A percentile compares a stretch with the other conserved stretches of the same genome.
Conservation (phyloP, 2,888 invertebrate genomes). For the Aquatica leii region DNA sequence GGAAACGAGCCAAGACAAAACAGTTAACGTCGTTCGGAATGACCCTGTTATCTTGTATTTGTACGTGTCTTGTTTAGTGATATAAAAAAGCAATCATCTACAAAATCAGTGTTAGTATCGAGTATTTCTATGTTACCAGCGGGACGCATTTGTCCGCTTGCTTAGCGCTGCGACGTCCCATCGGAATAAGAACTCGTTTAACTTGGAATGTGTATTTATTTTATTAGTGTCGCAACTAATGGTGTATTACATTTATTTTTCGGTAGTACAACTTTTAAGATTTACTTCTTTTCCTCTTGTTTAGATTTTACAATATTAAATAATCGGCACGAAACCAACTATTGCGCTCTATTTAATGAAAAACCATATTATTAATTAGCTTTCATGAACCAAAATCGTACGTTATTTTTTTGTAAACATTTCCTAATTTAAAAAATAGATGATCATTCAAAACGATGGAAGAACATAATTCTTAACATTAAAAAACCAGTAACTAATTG, state of each 20-base stretch:
- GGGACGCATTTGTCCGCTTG: conserved; percentile 61
- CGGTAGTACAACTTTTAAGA: conserved; percentile 27
- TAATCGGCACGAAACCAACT: no score
- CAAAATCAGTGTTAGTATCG: conserved; percentile 62
- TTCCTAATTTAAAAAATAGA: no score
- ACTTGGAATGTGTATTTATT: conserved; percentile 63
- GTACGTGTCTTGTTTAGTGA: conserved; percentile 62
- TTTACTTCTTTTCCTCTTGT: conserved; percentile 24
- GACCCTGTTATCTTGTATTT: conserved; percentile 60
- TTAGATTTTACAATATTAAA: no score
- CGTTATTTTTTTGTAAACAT: no score
- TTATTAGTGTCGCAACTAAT: conserved; percentile 60
- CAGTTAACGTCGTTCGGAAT: conserved; percentile 60
- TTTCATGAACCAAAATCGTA: no score
- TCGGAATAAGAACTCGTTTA: conserved; percentile 62
- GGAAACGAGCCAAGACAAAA: conserved; percentile 59
- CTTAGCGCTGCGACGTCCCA: conserved; percentile 55
- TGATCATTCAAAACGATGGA: no score
- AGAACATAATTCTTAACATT: no score
- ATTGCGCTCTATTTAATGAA: no score
- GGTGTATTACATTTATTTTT: conserved; percentile 55
- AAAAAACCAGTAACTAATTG: no score
- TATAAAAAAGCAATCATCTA: conserved; percentile 64
- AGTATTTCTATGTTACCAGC: conserved; percentile 61
- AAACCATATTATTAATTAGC: no score